phyloP scores from a whole-genome alignment of 2,113 vertebrate species.

The Tyrannus savana region DNA sequence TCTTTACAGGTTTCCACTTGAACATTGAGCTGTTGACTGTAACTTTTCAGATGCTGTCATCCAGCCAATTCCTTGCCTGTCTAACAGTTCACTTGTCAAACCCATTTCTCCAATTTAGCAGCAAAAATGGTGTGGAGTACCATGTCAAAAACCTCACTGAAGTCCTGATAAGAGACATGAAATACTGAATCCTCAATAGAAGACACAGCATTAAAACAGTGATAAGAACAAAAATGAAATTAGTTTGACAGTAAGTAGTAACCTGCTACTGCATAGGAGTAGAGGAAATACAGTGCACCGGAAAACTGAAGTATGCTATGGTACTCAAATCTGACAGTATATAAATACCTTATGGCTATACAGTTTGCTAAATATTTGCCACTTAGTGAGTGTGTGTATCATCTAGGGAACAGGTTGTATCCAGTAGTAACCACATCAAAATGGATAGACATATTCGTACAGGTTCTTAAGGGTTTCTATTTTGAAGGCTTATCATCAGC shows the following conservation, averaged over 20 bases:
- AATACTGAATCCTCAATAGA: neutral
- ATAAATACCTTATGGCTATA: neutral
- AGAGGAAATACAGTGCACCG: neutral
- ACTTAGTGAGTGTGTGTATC: neutral
- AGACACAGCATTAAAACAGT: neutral
- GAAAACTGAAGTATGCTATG: neutral
- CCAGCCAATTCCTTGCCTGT: accelerated
- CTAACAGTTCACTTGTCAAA: neutral
- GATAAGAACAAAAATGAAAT: neutral
- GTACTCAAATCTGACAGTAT: neutral
- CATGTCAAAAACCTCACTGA: neutral
- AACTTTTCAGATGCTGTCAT: neutral
- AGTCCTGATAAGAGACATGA: neutral
- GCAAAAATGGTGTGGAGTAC: neutral
- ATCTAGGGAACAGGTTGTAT: neutral
- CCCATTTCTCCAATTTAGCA: neutral
- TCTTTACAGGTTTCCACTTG: neutral
- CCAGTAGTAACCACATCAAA: neutral
- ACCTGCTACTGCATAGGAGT: neutral
- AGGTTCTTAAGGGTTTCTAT: neutral
- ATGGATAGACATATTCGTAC: neutral
- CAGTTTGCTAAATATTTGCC: neutral
- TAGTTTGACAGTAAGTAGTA: neutral
- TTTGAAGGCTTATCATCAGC: neutral
- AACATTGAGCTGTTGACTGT: neutral